Conservation (phyloP, 2,797 vertebrate genomes). For the Anableps anableps region DNA sequence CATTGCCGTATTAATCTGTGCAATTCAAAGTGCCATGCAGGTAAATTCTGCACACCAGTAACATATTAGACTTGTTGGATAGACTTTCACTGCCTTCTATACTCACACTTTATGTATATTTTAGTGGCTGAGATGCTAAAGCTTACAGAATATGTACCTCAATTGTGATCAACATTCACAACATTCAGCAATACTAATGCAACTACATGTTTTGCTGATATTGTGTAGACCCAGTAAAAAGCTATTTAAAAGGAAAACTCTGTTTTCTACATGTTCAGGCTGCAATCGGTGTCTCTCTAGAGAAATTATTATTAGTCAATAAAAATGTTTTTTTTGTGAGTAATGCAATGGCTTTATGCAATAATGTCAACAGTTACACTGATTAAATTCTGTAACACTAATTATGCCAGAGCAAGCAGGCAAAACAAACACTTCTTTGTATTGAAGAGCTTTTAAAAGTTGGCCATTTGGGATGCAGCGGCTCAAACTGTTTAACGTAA, state of each 20-base stretch:
- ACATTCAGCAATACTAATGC: not conserved
- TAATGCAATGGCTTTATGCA: constrained; percentile 26
- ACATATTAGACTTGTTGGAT: not conserved
- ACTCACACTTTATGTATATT: not conserved
- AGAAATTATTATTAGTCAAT: not conserved
- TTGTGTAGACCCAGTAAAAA: not conserved
- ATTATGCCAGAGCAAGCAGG: constrained; percentile 46
- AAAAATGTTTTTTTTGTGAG: constrained; percentile 24
- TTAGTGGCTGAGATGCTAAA: not conserved
- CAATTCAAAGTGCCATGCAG: not conserved
- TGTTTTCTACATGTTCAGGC: not conserved
- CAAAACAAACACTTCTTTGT: constrained; percentile 45
- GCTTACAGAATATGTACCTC: not conserved
- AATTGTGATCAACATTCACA: not conserved
- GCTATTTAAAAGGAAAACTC: not conserved
- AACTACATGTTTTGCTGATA: not conserved
- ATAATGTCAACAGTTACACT: constrained; percentile 34
- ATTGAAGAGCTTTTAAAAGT: constrained; percentile 38
- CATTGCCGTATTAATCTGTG: not conserved
- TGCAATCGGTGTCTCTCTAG: not conserved
- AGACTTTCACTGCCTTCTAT: not conserved
- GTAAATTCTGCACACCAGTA: not conserved
- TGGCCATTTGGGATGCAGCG: constrained; percentile 42
- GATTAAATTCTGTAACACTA: constrained; percentile 20
- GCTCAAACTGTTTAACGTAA: constrained; percentile 8